phyloP scores from a whole-genome alignment of 30 jellyfish, hydroid and myxozoan species.

The Turritopsis rubra region DNA sequence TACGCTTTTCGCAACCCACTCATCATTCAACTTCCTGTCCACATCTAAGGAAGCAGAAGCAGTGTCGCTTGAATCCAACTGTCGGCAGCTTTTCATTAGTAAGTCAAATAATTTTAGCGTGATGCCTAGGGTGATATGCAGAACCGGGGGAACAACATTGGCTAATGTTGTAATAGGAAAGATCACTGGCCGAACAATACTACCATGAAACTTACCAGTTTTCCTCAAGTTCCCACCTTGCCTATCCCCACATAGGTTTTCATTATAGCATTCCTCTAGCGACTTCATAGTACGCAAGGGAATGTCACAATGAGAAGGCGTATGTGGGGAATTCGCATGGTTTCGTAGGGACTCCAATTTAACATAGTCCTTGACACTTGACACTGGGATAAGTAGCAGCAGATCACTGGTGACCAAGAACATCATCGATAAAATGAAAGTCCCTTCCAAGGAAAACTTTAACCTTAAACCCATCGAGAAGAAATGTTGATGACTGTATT shows the following conservation, averaged over 20 bases:
- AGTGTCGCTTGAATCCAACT: slow-evolving; percentile 2
- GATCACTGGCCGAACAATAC: slow-evolving; percentile 22
- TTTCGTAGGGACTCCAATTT: no score
- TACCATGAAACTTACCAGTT: slow-evolving; percentile 13
- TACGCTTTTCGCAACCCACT: slow-evolving; percentile 1
- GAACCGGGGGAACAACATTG: slow-evolving; percentile 46
- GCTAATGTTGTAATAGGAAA: slow-evolving; percentile 25
- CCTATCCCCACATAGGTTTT: neutral
- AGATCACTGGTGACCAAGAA: slow-evolving; percentile 37
- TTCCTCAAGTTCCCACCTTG: neutral
- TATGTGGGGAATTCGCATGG: neutral
- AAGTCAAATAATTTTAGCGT: slow-evolving; percentile 5
- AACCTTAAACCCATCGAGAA: slow-evolving; percentile 14
- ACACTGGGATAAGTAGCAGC: slow-evolving; percentile 28
- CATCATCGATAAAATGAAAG: slow-evolving; percentile 6
- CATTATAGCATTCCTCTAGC: neutral
- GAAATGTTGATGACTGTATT: slow-evolving; percentile 21
- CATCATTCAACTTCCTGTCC: neutral
- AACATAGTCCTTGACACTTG: no score
- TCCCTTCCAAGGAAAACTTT: slow-evolving; percentile 10
- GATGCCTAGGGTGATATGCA: slow-evolving; percentile 42
- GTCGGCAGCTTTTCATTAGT: neutral
- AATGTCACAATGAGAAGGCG: slow-evolving; percentile 6
- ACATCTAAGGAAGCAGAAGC: no score
- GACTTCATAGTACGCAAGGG: neutral